A percentile compares a stretch with the other conserved stretches of the same genome.
Evolutionary conservation across 2,888 invertebrate species (phyloP).

Genomic region (Cryptosula pallasiana): DNA sequence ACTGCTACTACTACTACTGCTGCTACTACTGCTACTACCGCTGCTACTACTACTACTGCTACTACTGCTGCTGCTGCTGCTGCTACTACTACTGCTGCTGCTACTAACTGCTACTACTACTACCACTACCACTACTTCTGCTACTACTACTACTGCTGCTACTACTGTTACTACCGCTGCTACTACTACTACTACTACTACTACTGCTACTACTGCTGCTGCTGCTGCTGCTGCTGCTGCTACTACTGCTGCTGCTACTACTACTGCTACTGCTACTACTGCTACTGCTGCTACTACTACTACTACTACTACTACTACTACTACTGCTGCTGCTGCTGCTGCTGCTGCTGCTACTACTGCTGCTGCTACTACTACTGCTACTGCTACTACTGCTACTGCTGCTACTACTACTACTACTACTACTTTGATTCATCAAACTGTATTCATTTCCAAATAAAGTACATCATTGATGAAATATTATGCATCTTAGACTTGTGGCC

Average conservation of each 20-base stretch:
- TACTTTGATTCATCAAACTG: too few relatives aligned
- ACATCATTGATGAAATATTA: too few relatives aligned
- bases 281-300: conserved; percentile 13
- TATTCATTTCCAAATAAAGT: too few relatives aligned
- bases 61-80: conserved; percentile 40
- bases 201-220: conserved; percentile 51
- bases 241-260: conserved; percentile 22
- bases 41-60: conserved; percentile 26
- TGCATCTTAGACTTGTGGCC: too few relatives aligned
- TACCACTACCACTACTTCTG: too few relatives aligned
- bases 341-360: background rate
- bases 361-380: background rate
- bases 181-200: conserved; percentile 34
- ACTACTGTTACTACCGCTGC: conserved; percentile 32
- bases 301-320: conserved; percentile 22
- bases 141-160: too few relatives aligned
- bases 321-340: conserved; percentile 2
- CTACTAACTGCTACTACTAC: conserved; percentile 28
- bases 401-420: conserved; percentile 33
- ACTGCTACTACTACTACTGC: conserved; percentile 37
- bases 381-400: conserved; percentile 29
- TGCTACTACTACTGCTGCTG: conserved; percentile 44
- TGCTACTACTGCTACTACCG: conserved; percentile 51
- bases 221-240: conserved; percentile 35
- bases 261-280: conserved; percentile 19